Evolutionary conservation across 2,113 vertebrate genomes (phyloP).

Genomic region (Isichthys henryi): DNA sequence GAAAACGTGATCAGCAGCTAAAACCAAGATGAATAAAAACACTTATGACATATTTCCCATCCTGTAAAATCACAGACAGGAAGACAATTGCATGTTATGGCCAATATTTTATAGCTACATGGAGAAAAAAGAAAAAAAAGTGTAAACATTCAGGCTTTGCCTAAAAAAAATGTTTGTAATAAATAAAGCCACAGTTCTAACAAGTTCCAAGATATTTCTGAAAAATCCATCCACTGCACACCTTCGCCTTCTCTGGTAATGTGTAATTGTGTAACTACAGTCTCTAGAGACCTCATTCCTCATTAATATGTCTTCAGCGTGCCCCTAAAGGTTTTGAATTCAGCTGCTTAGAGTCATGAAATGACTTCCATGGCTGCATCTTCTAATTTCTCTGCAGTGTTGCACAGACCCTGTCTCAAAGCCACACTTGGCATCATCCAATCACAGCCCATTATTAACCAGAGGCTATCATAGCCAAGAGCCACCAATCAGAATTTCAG

Average conservation of each 20-base stretch:
- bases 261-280: not conserved
- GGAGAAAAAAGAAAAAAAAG: not conserved
- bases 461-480: not conserved
- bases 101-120: not conserved
- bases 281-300: not conserved
- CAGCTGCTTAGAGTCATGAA: not conserved
- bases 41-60: not conserved
- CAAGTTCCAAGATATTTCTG: not conserved
- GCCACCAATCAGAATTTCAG: not conserved
- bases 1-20: not conserved
- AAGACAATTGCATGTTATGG: not conserved
- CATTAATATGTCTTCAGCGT: not conserved
- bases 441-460: not conserved
- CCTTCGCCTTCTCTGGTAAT: not conserved
- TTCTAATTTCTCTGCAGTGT: not conserved
- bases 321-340: not conserved
- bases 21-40: not conserved
- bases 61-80: not conserved
- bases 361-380: not conserved
- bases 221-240: not conserved
- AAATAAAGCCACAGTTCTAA: not conserved
- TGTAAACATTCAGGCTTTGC: not conserved
- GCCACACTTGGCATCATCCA: not conserved
- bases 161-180: not conserved
- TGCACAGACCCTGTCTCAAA: not conserved